These are phyloP conservation scores for Amiota mariae DNA, from an alignment of 2,888 invertebrate species.

Conservation along the genomic window DNA sequence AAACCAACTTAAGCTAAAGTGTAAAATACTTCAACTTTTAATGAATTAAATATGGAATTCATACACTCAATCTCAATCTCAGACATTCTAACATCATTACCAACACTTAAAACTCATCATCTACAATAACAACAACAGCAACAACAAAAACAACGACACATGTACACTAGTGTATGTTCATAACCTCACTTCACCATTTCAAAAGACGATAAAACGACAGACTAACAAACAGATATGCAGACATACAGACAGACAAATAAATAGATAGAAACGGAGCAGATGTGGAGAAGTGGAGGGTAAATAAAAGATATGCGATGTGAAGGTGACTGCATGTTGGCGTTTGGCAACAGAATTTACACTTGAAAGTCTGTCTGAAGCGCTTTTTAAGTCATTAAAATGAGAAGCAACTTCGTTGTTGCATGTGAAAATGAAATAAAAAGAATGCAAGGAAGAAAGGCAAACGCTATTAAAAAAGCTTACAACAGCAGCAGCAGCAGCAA, in stretches of 20 bases:
- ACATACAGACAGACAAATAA: background rate
- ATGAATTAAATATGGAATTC: constrained; percentile 27
- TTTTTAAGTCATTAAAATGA: constrained; percentile 28
- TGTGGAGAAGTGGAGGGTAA: too few species aligned
- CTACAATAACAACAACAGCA: background rate
- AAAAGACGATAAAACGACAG: background rate
- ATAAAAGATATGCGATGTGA: too few species aligned
- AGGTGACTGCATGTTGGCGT: background rate
- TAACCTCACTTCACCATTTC: constrained; percentile 9
- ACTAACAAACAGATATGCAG: background rate
- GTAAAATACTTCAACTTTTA: constrained; percentile 22
- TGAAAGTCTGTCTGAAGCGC: constrained; percentile 25
- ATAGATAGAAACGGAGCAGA: too few species aligned
- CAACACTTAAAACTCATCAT: constrained; percentile 15
- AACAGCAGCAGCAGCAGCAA: background rate
- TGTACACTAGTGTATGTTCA: background rate
- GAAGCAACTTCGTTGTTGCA: background rate
- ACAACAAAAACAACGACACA: background rate
- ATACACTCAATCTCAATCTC: constrained; percentile 28
- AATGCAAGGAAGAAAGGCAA: constrained; percentile 8
- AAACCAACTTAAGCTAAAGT: constrained; percentile 34
- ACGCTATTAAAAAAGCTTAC: background rate
- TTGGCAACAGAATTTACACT: constrained; percentile 17
- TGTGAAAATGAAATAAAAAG: constrained; percentile 3
- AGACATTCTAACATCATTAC: constrained; percentile 18